Percentiles rank a stretch among this genome's conserved stretches.
phyloP scores from a whole-genome alignment of 2,113 vertebrate genomes.

The Cyrtonyx montezumae region DNA sequence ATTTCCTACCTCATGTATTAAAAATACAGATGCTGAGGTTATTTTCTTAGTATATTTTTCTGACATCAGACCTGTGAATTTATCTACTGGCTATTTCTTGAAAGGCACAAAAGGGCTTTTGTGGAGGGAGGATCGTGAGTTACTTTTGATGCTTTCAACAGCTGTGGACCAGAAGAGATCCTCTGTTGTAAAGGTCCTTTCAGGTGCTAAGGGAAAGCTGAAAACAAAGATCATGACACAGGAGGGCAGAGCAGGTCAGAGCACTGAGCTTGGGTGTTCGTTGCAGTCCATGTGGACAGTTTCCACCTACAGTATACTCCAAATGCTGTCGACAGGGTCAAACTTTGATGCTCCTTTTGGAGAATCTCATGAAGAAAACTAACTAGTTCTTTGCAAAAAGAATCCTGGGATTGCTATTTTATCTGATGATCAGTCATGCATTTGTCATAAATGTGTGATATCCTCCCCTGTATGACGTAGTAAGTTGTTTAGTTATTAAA shows the following conservation, averaged over 20 bases:
- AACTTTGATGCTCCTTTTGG: not conserved
- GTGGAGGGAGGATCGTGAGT: not conserved
- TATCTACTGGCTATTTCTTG: fast-evolving
- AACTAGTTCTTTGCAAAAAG: not conserved
- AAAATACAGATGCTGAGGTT: not conserved
- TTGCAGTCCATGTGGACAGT: too few species aligned
- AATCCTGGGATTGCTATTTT: not conserved
- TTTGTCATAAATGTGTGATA: not conserved
- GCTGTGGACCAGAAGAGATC: not conserved
- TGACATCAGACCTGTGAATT: not conserved
- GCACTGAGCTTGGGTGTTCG: not conserved
- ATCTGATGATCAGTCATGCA: not conserved
- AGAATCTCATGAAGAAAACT: not conserved
- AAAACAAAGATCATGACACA: not conserved
- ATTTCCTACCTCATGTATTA: constrained; percentile 5
- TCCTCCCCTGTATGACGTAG: not conserved
- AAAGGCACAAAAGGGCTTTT: not conserved
- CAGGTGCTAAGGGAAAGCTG: not conserved
- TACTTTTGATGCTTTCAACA: not conserved
- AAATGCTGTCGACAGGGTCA: not conserved
- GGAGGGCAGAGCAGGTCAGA: not conserved
- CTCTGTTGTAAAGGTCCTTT: not conserved
- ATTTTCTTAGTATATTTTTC: not conserved
- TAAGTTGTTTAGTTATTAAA: not conserved
- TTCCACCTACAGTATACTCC: not conserved